A percentile compares a stretch with the other conserved stretches of the same genome.
Conservation (phyloP, 2,888 invertebrate species). For the Alviniconcha strummeri region DNA sequence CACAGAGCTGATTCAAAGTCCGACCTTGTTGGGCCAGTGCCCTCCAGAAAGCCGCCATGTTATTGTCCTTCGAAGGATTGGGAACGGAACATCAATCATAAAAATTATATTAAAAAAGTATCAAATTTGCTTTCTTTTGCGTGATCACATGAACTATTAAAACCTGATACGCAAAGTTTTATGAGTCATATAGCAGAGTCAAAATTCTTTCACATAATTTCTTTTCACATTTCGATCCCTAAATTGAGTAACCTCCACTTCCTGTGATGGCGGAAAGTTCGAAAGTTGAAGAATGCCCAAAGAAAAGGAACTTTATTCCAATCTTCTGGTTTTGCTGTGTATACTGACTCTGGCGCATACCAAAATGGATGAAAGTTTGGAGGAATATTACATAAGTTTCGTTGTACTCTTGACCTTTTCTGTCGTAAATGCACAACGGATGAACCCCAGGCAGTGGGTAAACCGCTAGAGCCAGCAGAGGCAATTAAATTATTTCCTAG, state of each 20-base stretch:
- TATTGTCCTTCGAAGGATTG: conserved; percentile 17
- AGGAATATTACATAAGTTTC: too few relatives aligned
- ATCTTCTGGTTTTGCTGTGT: not conserved
- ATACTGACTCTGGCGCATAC: not conserved
- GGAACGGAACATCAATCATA: too few relatives aligned
- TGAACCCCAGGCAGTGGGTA: too few relatives aligned
- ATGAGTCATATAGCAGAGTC: too few relatives aligned
- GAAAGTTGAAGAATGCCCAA: conserved; percentile 1
- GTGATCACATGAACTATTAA: too few relatives aligned
- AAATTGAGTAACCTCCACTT: too few relatives aligned
- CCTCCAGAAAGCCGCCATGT: conserved; percentile 62
- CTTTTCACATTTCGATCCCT: not conserved
- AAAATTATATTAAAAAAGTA: not conserved
- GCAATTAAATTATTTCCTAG: too few relatives aligned
- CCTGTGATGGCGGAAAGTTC: conserved; percentile 36
- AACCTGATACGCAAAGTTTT: too few relatives aligned
- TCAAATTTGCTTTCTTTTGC: not conserved
- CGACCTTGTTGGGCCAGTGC: conserved; percentile 50
- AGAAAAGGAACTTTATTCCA: not conserved
- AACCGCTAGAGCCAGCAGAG: too few relatives aligned
- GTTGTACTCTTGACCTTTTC: too few relatives aligned
- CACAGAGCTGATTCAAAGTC: conserved; percentile 33
- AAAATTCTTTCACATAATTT: not conserved
- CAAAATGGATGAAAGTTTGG: not conserved
- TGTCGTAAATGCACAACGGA: too few relatives aligned